Conservation (phyloP, 30 jellyfish, hydroid and myxozoan genomes). For the Aurelia sp. region DNA sequence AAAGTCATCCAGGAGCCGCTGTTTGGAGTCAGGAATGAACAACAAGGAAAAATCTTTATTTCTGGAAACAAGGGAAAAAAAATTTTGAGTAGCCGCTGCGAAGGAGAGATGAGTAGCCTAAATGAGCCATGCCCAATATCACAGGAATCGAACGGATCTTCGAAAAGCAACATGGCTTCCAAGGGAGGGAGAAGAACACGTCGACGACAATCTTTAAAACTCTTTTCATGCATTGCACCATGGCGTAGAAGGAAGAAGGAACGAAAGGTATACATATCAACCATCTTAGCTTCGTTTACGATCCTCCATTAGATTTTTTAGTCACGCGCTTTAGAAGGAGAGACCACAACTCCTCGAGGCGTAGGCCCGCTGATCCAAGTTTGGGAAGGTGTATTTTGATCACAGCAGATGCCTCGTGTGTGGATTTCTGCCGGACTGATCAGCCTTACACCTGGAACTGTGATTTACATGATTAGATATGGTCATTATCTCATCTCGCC, state of each 20-base stretch:
- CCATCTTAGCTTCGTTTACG: neutral
- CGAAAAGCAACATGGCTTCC: conserved; percentile 58
- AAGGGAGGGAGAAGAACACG: conserved; percentile 82
- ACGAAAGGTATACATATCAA: conserved; percentile 27
- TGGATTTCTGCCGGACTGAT: no score
- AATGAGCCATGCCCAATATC: conserved; percentile 63
- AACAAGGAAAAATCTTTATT: no score
- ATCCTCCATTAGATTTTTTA: neutral
- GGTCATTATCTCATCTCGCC: neutral
- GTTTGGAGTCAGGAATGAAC: no score
- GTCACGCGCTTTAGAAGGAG: no score
- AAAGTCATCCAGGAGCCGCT: no score
- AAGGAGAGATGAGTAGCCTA: conserved; percentile 33
- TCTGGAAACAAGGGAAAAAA: no score
- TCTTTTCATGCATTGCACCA: conserved; percentile 73
- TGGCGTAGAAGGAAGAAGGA: conserved; percentile 84
- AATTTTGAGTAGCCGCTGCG: conserved; percentile 9
- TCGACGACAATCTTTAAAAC: conserved; percentile 66
- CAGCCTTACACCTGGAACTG: neutral
- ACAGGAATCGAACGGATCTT: conserved; percentile 13
- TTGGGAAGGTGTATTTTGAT: no score
- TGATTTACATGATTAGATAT: conserved; percentile 21
- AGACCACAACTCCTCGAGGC: no score
- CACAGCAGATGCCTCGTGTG: no score
- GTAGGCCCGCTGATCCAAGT: no score